Evolutionary conservation across 2,113 vertebrate genomes (phyloP), one percentile per base, ranked within the genome.

Genomic region (Triplophysa rosa): DNA sequence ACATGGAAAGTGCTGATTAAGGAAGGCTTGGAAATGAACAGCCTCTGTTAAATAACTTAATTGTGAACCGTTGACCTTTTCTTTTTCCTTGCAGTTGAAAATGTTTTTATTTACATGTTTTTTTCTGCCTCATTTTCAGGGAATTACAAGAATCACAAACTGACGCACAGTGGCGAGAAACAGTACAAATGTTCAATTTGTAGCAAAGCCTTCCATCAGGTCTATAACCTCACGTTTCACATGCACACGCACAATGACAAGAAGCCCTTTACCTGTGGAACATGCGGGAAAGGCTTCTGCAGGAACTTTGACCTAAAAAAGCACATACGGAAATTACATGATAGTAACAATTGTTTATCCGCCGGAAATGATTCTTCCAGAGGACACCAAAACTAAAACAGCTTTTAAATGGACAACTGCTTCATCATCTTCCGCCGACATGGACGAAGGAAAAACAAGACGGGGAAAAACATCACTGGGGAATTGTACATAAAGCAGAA

Each of bases 201-300:
- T 88, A 96, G 94, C 91, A 96, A 96, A 89, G 95, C 95, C 83
- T 96, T 96, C 87, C 95, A 96, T 85, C 95, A 96, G 90, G 90
- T 96, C 86, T 96, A 96, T 88, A 96, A 96, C 84, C 88, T 96
- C 82, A 96, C 95, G 72, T 96, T 96, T 87, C 95, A 96, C 89
- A 96, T 96, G 95, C 95, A 96, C 91, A 96, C 95, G 49, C 95
- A 96, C 92, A 96, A 95, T 66, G 95, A 96, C 91, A 96, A 95
- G 93, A 96, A 96, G 89, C 95, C 95, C 66, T 95, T 95, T 88
- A 96, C 94, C 13, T 96, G 95, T 68, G 91, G 90, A 87, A 94
- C 95, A 85, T 96, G 95, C 87, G 95, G 95, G 79, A 96, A 96
- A 88, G 95, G 95, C 78, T 96, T 95, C 87, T 96, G 95, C 91